Conservation (phyloP, 2,888 invertebrate species). For the Nomada ferruginata region DNA sequence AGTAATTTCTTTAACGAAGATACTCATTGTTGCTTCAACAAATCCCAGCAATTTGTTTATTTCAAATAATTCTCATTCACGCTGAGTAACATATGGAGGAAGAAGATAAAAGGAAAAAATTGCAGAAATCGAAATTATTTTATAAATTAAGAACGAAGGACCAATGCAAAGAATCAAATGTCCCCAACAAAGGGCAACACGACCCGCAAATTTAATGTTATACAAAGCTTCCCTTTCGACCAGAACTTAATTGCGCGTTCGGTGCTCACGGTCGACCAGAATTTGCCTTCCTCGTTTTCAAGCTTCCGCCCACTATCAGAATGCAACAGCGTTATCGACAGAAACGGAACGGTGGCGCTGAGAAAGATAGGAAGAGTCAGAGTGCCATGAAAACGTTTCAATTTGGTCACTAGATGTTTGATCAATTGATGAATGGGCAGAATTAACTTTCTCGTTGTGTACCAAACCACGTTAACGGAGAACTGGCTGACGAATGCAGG, state of each 20-base stretch:
- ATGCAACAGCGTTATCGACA: background rate
- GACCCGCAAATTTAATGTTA: background rate
- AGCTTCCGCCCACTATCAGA: background rate
- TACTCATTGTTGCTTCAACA: too few species aligned
- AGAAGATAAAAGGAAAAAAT: too few species aligned
- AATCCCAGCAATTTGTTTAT: too few species aligned
- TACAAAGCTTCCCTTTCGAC: background rate
- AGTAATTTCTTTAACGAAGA: too few species aligned
- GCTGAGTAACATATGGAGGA: too few species aligned
- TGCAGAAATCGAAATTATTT: too few species aligned
- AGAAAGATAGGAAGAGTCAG: background rate
- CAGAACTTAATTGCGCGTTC: conserved; percentile 5
- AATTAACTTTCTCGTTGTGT: conserved; percentile 34
- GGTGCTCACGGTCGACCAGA: background rate
- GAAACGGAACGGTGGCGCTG: background rate
- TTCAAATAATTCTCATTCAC: too few species aligned
- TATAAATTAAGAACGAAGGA: background rate
- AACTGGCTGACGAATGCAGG: background rate
- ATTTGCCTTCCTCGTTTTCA: conserved; percentile 19
- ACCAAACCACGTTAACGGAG: conserved; percentile 19
- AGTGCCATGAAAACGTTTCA: conserved; percentile 30
- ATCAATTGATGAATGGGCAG: conserved; percentile 40
- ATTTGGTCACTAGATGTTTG: conserved; percentile 40
- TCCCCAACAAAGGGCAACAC: too few species aligned
- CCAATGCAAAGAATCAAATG: background rate